These are phyloP conservation scores for Phoxinus phoxinus DNA, from an alignment of 2,113 vertebrate species.

Conservation along the genomic window DNA sequence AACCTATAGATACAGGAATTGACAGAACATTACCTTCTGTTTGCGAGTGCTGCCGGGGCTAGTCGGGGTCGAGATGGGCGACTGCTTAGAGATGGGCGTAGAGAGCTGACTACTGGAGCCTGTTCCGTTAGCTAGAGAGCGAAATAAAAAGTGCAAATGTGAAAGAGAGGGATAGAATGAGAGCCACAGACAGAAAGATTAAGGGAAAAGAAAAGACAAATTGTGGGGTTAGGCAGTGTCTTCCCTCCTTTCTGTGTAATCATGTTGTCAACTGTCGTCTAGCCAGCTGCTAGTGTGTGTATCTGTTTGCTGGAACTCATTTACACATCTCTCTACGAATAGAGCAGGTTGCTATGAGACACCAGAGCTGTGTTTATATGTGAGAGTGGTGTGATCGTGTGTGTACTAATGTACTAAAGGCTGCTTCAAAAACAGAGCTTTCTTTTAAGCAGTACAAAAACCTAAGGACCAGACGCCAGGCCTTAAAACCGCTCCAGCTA, in stretches of 20 bases:
- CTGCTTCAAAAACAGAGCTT: conserved; percentile 52
- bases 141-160: conserved; percentile 66
- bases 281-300: conserved; percentile 19
- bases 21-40: conserved; percentile 89
- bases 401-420: conserved; percentile 40
- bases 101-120: conserved; percentile 97
- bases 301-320: conserved; percentile 36
- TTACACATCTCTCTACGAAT: conserved; percentile 57
- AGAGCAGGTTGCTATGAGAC: conserved; percentile 70
- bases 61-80: conserved; percentile 95
- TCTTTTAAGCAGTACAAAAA: conserved; percentile 65
- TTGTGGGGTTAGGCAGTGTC: conserved; percentile 58
- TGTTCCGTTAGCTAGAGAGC: conserved; percentile 89
- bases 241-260: conserved; percentile 17
- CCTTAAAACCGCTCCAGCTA: conserved; percentile 3
- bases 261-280: conserved; percentile 33
- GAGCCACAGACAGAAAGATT: neutral
- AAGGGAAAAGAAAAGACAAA: conserved; percentile 12
- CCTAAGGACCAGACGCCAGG: neutral
- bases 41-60: conserved; percentile 94
- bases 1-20: neutral
- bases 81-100: conserved; percentile 98
- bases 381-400: conserved; percentile 57
- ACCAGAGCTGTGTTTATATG: conserved; percentile 63
- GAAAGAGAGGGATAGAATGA: neutral